phyloP scores from a whole-genome alignment of 2,113 vertebrate species.

The Hemichromis elongatus region DNA sequence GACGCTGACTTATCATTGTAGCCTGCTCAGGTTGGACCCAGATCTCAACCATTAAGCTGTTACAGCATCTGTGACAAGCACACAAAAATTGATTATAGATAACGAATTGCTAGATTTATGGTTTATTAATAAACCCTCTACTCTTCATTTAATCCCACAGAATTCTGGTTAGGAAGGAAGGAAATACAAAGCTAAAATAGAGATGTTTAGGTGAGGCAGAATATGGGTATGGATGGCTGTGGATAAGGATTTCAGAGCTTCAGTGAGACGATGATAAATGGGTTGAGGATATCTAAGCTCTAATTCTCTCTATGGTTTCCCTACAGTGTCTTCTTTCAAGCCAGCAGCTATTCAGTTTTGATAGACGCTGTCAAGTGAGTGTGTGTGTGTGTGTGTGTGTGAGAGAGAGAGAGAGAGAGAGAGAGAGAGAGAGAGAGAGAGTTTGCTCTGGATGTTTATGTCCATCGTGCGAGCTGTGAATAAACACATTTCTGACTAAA shows the following conservation, averaged over 20 bases:
- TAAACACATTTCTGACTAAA: background rate
- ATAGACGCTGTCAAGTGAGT: background rate
- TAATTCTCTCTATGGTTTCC: background rate
- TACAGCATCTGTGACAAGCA: background rate
- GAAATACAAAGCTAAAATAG: background rate
- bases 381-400: background rate
- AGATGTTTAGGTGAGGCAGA: background rate
- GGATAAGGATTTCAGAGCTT: background rate
- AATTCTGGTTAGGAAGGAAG: background rate
- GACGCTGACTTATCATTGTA: fast-evolving
- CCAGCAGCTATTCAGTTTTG: constrained; percentile 13
- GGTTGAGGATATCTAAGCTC: background rate
- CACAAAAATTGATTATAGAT: background rate
- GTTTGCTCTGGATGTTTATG: background rate
- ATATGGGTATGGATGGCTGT: background rate
- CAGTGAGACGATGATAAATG: background rate
- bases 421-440: too few species aligned
- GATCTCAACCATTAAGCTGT: fast-evolving
- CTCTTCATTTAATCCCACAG: background rate
- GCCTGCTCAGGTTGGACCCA: background rate
- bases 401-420: too few species aligned
- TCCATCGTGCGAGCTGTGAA: background rate
- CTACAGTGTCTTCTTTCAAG: background rate
- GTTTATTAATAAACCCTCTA: background rate
- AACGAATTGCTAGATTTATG: background rate